phyloP scores from a whole-genome alignment of 2,888 invertebrate genomes.

The Mystacides longicornis region DNA sequence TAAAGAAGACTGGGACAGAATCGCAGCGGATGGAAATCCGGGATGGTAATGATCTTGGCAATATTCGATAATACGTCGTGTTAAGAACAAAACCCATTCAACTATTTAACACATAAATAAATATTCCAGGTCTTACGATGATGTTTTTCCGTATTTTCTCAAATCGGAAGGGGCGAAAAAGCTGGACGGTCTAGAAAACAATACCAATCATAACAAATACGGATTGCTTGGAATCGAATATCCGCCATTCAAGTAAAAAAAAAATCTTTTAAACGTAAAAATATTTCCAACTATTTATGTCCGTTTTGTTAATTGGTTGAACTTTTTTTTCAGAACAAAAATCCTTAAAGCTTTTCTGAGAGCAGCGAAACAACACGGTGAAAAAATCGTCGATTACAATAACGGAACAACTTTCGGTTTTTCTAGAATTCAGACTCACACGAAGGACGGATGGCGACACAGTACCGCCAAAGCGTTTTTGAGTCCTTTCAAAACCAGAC shows the following conservation, averaged over 20 bases:
- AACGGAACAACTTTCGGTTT: conserved; percentile 56
- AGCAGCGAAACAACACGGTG: conserved; percentile 58
- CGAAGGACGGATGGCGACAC: conserved; percentile 52
- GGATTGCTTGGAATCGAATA: conserved; percentile 58
- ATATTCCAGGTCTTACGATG: conserved; percentile 48
- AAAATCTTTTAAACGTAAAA: background rate
- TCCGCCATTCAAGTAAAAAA: conserved; percentile 44
- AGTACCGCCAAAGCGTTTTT: conserved; percentile 61
- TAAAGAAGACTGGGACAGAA: conserved; percentile 60
- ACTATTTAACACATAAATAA: too few species aligned
- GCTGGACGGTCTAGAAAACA: conserved; percentile 42
- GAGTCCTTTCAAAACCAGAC: conserved; percentile 50
- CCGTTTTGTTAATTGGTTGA: background rate
- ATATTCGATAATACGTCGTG: background rate
- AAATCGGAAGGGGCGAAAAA: conserved; percentile 50
- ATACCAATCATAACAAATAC: conserved; percentile 50
- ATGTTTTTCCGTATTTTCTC: conserved; percentile 53
- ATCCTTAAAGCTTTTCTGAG: conserved; percentile 45
- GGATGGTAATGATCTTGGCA: conserved; percentile 51
- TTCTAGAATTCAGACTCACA: conserved; percentile 57
- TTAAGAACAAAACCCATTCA: background rate
- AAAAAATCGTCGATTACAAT: conserved; percentile 63
- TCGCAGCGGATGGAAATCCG: conserved; percentile 60
- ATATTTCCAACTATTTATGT: too few species aligned
- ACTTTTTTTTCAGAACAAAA: conserved; percentile 26